Conservation (phyloP, 2,113 vertebrate genomes). For the Cisticola juncidis region DNA sequence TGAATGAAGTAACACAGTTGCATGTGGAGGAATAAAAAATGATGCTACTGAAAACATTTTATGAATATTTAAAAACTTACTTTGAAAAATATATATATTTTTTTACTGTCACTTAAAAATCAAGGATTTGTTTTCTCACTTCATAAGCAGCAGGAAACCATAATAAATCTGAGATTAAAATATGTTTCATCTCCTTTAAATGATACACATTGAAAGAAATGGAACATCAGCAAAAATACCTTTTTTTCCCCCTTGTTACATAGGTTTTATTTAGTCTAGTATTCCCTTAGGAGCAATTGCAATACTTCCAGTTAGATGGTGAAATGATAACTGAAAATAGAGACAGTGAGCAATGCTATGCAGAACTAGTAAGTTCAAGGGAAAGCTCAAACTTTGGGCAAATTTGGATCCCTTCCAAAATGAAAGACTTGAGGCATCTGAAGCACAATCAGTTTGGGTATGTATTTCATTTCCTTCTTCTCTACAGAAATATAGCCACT, state of each 20-base stretch:
- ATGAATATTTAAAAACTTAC: not conserved
- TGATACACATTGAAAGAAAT: not conserved
- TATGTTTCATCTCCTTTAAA: not conserved
- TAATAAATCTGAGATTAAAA: not conserved
- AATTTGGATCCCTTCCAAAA: not conserved
- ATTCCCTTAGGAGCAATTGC: not conserved
- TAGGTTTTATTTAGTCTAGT: not conserved
- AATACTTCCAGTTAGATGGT: not conserved
- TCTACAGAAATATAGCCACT: not conserved
- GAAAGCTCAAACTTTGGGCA: not conserved
- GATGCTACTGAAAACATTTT: not conserved
- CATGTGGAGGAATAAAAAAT: not conserved
- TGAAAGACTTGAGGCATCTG: not conserved
- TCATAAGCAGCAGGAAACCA: not conserved
- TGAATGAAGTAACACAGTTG: not conserved
- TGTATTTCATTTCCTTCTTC: not conserved
- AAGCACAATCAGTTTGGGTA: not conserved
- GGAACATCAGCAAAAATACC: not conserved
- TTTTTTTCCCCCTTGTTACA: fast-evolving
- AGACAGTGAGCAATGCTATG: not conserved
- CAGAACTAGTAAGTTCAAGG: not conserved
- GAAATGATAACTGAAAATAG: not conserved
- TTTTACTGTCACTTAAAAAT: not conserved
- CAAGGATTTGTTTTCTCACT: not conserved
- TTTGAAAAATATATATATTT: not conserved